Evolutionary conservation across 2,888 invertebrate genomes (phyloP), one percentile per base, ranked within the genome.

Genomic region (Nephrocerus scutellatus): DNA sequence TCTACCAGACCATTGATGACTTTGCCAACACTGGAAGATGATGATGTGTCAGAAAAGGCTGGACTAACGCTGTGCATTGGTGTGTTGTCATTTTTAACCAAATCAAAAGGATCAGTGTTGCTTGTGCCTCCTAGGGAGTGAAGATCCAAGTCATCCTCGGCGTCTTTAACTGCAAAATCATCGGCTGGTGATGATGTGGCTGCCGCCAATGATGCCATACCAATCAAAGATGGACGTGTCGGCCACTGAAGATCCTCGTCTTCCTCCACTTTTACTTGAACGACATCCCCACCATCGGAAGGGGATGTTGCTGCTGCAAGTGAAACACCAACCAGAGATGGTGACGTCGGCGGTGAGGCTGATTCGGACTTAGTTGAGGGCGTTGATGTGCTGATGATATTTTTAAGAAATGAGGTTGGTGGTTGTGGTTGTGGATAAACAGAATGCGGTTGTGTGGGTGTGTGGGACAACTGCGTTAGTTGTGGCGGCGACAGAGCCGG

Each of bases 1-100:
- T n/a, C n/a, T n/a, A n/a, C n/a, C n/a, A n/a, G n/a, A n/a, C n/a
- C n/a, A n/a, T n/a, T n/a, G n/a, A n/a, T n/a, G n/a, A n/a, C n/a
- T n/a, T n/a, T n/a, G n/a, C n/a, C 22, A 14, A 20, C 22, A 16
- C 40, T 40, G 31, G 43, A 40, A 21, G 33, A 33, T 16, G 41
- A 41, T 23, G 41, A 39, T 5, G 39, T 44, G 24, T 46, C 46
- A 15, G 35, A 40, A 6, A 38, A 18, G 23, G 31, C n/a, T n/a
- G n/a, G n/a, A n/a, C n/a, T n/a, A n/a, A n/a, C n/a, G n/a, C n/a
- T n/a, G n/a, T n/a, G n/a, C n/a, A n/a, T n/a, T n/a, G n/a, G n/a
- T n/a, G n/a, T 46, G 20, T 44, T 41, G 9, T 66, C 63, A 40
- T 65, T 64, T 51, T 64, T 64, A 13, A 64, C 56, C 39, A 66